Conservation (phyloP, 2,113 vertebrate genomes). For the Nipponia nippon region DNA sequence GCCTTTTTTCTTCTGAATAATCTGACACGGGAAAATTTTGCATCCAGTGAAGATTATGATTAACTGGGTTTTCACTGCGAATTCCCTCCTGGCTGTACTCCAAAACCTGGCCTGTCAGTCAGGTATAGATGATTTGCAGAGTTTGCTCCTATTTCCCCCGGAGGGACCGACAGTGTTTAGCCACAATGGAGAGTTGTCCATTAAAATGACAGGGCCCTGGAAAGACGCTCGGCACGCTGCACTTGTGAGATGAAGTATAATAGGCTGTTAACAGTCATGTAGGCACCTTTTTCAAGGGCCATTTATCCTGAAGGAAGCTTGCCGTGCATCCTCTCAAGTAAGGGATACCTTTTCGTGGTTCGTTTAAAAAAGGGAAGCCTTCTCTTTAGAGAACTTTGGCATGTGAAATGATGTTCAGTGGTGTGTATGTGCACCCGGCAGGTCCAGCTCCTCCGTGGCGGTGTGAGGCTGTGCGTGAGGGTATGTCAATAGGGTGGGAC, state of each 20-base stretch:
- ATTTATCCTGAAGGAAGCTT: neutral
- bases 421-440: accelerated
- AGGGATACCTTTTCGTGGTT: neutral
- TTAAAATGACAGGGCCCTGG: conserved; percentile 7
- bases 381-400: neutral
- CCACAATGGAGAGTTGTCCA: neutral
- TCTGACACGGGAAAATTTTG: neutral
- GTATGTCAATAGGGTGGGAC: neutral
- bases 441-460: accelerated
- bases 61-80: neutral
- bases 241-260: neutral
- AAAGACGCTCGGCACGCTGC: neutral
- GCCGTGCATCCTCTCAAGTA: neutral
- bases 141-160: neutral
- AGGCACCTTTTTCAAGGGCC: neutral
- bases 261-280: neutral
- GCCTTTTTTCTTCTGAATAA: neutral
- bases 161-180: neutral
- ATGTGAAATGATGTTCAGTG: neutral
- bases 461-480: neutral
- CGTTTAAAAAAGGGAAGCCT: neutral
- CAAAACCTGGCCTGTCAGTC: neutral
- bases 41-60: neutral
- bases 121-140: neutral
- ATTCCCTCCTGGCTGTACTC: neutral